These are phyloP conservation scores for Bombylius major DNA, from an alignment of 2,888 invertebrate species.

Conservation along the genomic window DNA sequence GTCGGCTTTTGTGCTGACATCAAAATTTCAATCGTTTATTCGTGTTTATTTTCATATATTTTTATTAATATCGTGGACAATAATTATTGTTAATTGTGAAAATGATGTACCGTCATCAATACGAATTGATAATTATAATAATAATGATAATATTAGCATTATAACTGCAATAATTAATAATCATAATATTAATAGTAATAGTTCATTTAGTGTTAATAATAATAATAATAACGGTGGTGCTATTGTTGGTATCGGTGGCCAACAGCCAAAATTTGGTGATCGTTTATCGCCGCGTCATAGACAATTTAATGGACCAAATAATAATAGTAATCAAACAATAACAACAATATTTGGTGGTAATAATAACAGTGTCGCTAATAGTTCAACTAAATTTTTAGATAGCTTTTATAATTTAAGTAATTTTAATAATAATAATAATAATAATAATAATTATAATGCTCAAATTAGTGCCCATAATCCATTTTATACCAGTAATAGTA, in stretches of 20 bases:
- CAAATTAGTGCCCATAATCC: background rate
- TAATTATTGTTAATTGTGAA: background rate
- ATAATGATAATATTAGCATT: background rate
- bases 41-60: background rate
- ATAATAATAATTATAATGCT: constrained; percentile 1
- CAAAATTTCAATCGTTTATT: constrained; percentile 4
- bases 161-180: background rate
- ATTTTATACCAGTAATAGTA: too few species aligned
- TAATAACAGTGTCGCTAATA: constrained; percentile 21
- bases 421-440: background rate
- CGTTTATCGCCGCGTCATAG: constrained; percentile 26
- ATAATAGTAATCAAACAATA: constrained; percentile 13
- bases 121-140: background rate
- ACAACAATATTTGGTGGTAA: constrained; percentile 12
- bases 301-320: constrained; percentile 15
- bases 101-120: background rate
- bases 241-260: background rate
- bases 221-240: too few species aligned
- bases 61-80: background rate
- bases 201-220: background rate
- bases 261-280: constrained; percentile 29
- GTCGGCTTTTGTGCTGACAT: constrained; percentile 23
- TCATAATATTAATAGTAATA: constrained; percentile 14
- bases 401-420: constrained; percentile 20
- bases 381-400: too few species aligned